These are phyloP conservation scores for Phrynosoma platyrhinos DNA, from an alignment of 2,113 vertebrate genomes.

Conservation along the genomic window DNA sequence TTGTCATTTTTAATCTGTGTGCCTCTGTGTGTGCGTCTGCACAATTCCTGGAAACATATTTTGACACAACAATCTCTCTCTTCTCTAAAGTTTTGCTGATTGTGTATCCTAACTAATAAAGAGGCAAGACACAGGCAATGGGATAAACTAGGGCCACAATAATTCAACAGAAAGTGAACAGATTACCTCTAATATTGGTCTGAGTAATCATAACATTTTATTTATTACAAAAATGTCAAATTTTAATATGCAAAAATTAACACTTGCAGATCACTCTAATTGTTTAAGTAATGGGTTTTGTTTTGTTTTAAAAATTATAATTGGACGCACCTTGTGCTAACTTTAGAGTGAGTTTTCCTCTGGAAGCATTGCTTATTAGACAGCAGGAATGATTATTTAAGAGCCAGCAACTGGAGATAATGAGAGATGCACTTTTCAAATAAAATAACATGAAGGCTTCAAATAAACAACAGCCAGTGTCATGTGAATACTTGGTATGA, in stretches of 20 bases:
- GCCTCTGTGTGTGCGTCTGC: too few species aligned
- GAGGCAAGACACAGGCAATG: too few species aligned
- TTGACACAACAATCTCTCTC: too few species aligned
- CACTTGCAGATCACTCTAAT: neutral
- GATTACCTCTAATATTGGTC: too few species aligned
- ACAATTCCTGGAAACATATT: too few species aligned
- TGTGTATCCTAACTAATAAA: too few species aligned
- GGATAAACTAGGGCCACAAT: too few species aligned
- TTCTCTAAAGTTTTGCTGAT: too few species aligned
- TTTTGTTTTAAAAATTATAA: neutral
- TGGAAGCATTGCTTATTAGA: neutral
- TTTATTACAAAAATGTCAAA: neutral
- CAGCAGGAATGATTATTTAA: conserved; percentile 9
- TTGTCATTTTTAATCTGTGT: too few species aligned
- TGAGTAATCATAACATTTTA: too few species aligned
- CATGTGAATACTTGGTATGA: neutral
- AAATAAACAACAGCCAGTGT: conserved; percentile 16
- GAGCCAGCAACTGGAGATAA: neutral
- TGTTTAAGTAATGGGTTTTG: neutral
- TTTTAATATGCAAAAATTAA: neutral
- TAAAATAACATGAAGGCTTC: conserved; percentile 29
- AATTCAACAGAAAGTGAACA: too few species aligned
- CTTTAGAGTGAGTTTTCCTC: conserved; percentile 2
- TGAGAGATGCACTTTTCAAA: neutral
- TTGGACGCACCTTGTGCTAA: conserved; percentile 1